Conservation (phyloP, 1,140 invertebrate species). For the Cotesia typhae region DNA sequence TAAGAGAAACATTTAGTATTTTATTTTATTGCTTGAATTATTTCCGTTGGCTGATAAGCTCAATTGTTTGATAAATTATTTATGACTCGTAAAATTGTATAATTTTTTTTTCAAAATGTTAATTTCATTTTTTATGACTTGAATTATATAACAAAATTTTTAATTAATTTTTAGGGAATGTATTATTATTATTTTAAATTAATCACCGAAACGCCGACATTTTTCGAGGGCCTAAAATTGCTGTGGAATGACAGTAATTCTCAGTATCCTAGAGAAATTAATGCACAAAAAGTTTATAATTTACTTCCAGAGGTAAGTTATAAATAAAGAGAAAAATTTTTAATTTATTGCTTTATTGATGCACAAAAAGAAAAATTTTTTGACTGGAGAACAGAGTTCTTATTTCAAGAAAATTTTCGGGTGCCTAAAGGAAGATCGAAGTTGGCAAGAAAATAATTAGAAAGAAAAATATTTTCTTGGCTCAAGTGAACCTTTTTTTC, state of each 20-base stretch:
- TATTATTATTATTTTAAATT: constrained; percentile 91
- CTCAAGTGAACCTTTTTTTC: too few relatives aligned
- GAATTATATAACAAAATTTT: constrained; percentile 13
- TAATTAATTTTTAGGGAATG: constrained; percentile 72
- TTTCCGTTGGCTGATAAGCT: constrained; percentile 2
- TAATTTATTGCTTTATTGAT: neutral
- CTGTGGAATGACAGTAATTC: constrained; percentile 80
- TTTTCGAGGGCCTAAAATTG: constrained; percentile 70
- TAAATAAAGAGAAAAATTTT: neutral
- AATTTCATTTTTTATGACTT: neutral
- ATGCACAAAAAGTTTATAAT: constrained; percentile 83
- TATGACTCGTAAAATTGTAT: neutral
- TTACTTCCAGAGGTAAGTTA: constrained; percentile 80
- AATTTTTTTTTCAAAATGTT: too few relatives aligned
- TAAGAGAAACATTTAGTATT: too few relatives aligned
- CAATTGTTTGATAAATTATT: constrained; percentile 21
- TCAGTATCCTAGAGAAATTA: constrained; percentile 81
- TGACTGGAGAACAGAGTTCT: too few relatives aligned
- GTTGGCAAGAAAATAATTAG: too few relatives aligned
- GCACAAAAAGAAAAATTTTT: too few relatives aligned
- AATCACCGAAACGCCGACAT: constrained; percentile 74
- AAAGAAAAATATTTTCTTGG: too few relatives aligned
- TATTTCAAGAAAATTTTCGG: too few relatives aligned
- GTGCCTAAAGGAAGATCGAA: too few relatives aligned
- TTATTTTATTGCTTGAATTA: neutral